Base-by-base conservation (phyloP, 2,113 vertebrate species). In the Nerophis lumbriciformis region DNA sequence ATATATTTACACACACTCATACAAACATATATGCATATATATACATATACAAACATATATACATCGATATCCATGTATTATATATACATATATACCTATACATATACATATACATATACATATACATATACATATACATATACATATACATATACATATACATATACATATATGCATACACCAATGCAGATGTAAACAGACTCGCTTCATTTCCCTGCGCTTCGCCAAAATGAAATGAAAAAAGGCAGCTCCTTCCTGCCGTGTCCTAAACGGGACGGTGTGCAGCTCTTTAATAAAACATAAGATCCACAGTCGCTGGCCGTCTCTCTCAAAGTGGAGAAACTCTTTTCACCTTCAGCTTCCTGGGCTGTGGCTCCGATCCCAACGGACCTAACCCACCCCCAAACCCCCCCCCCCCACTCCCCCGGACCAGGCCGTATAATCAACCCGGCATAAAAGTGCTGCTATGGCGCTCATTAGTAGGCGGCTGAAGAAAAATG, bases 231-330 rank as follows among this genome's bases (percentile, higher is more conserved):
- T 28, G 8, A 16, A 19, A 21, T 21, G 10, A 51, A 51, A 9
- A 51, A 8, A 28, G 3, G 7, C 49, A 50, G 15, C 15, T 51
- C 19, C 21, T 19, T 51, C 21, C 19, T 9, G 10, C 9, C 16
- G 19, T 16, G 50, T 12, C 19, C 9, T 9, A 51, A 51, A 21
- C 8, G 19, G 19, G 16, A 51, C 21, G n/a, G 50, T 16, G 50
- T 51, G 50, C 50, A 51, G 50, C 50, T 51, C n/a, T 51, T 51
- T 51, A 51, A 51, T 51, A 51, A 50, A 50, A 51, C 16, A 51
- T 51, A 51, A 21, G 19, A 9, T 49, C n/a, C 50, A 28, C 19
- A 51, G 50, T 16, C 50, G 21, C 7, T 51, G 50, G n/a, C 50
- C 21, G 50, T 45, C 10, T 21, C 50, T 51, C 21, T 51, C 19